These are phyloP conservation scores for Agelastica alni DNA, from an alignment of 2,888 invertebrate genomes.

Conservation along the genomic window DNA sequence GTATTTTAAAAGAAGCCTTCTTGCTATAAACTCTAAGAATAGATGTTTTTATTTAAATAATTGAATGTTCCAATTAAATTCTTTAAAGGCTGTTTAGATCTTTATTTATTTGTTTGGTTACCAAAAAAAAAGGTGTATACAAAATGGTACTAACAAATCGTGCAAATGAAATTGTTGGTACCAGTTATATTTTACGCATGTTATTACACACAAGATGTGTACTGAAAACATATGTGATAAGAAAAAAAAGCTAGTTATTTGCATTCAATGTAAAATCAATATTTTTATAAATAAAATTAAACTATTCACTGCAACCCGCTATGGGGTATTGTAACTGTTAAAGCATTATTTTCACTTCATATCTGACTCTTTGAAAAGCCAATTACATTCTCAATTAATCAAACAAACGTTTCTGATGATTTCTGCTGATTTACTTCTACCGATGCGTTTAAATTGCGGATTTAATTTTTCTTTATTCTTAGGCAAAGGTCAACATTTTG, in stretches of 20 bases:
- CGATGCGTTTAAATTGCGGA: slow-evolving; percentile 24
- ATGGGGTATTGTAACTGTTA: slow-evolving; percentile 5
- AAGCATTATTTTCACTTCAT: slow-evolving; percentile 7
- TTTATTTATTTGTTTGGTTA: too few species aligned
- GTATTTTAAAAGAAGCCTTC: too few species aligned
- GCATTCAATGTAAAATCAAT: background rate
- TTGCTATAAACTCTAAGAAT: too few species aligned
- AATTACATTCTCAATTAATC: slow-evolving; percentile 30
- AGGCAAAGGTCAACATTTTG: slow-evolving; percentile 23
- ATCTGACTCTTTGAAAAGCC: slow-evolving; percentile 20
- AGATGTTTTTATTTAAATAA: too few species aligned
- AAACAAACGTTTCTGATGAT: slow-evolving; percentile 27
- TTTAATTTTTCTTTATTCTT: slow-evolving; percentile 13
- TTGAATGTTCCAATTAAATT: too few species aligned
- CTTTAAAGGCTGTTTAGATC: too few species aligned
- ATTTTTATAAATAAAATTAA: slow-evolving; percentile 5
- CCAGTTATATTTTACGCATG: background rate
- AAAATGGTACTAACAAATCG: too few species aligned
- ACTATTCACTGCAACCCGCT: background rate
- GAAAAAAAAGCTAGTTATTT: background rate
- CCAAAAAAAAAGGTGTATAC: too few species aligned
- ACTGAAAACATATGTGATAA: too few species aligned
- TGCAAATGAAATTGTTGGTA: background rate
- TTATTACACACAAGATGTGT: background rate
- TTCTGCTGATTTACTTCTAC: slow-evolving; percentile 29